These are phyloP conservation scores for Sceliomorpha sp. DNA, from an alignment of 2,888 invertebrate genomes.

Conservation along the genomic window DNA sequence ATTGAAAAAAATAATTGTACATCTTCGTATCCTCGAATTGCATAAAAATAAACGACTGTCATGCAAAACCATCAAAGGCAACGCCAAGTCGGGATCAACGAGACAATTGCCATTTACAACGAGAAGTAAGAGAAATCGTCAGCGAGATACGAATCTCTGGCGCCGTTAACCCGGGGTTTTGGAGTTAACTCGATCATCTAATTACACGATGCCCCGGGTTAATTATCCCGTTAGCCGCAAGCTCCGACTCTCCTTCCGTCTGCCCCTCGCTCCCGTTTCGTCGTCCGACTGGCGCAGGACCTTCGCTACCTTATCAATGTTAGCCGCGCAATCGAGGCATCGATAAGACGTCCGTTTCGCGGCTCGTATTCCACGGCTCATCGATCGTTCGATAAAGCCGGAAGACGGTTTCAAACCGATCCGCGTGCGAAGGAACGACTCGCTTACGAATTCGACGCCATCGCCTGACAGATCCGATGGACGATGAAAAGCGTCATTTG, in stretches of 20 bases:
- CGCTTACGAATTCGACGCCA: not conserved
- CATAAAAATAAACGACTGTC: not conserved
- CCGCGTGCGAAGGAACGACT: constrained; percentile 43
- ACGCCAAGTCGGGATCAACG: not conserved
- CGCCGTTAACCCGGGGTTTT: constrained; percentile 68
- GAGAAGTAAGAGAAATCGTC: constrained; percentile 28
- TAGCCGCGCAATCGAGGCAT: constrained; percentile 33
- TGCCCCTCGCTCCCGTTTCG: constrained; percentile 14
- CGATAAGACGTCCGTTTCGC: constrained; percentile 44
- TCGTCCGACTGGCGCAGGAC: constrained; percentile 3
- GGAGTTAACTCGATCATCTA: constrained; percentile 76
- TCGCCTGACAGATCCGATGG: no score
- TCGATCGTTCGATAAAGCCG: constrained; percentile 45
- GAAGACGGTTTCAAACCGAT: constrained; percentile 39
- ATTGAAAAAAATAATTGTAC: no score
- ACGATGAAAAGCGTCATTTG: no score
- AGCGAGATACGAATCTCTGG: constrained; percentile 40
- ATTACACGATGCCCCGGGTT: constrained; percentile 73
- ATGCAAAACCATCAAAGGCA: not conserved
- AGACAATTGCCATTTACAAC: constrained; percentile 1
- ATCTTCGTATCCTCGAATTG: no score
- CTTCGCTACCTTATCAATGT: no score
- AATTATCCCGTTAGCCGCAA: constrained; percentile 74
- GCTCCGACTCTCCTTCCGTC: constrained; percentile 26
- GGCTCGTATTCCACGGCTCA: constrained; percentile 45